phyloP scores from a whole-genome alignment of 2,113 vertebrate genomes.

The Neodontobutis hainanensis region DNA sequence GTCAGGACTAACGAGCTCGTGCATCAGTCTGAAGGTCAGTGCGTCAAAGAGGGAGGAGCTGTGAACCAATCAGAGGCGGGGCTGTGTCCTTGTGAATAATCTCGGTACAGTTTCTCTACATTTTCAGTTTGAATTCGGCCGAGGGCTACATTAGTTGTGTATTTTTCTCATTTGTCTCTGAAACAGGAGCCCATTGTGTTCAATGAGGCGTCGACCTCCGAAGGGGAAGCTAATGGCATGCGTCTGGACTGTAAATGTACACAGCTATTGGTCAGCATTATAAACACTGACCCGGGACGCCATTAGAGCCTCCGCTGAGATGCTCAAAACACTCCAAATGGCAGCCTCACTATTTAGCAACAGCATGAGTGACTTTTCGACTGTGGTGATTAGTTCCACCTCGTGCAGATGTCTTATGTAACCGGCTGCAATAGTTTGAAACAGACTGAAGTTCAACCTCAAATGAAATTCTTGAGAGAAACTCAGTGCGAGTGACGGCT shows the following conservation, averaged over 20 bases:
- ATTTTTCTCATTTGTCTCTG: conserved; percentile 3
- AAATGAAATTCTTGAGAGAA: background rate
- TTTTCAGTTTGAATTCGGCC: conserved; percentile 5
- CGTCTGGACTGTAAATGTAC: conserved; percentile 55
- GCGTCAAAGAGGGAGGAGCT: background rate
- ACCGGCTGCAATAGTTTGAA: conserved; percentile 9
- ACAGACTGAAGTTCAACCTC: conserved; percentile 35
- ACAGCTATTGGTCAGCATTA: conserved; percentile 38
- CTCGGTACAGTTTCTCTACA: conserved; percentile 11
- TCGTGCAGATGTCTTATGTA: conserved; percentile 26
- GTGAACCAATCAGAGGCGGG: conserved; percentile 12
- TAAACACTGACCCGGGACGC: conserved; percentile 11
- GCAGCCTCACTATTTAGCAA: background rate
- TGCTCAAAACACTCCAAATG: background rate
- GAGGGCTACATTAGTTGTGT: conserved; percentile 28
- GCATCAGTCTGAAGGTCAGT: conserved; percentile 18
- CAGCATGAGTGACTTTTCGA: conserved; percentile 11
- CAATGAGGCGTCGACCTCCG: conserved; percentile 49
- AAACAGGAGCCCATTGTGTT: conserved; percentile 45
- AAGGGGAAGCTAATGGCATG: conserved; percentile 41
- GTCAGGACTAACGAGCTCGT: conserved; percentile 10
- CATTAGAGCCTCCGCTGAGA: background rate
- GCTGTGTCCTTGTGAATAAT: conserved; percentile 53
- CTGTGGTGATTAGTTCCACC: conserved; percentile 14
- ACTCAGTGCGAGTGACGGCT: background rate